Base-by-base conservation (phyloP, 2,888 invertebrate species). In the Campaea margaritaria region DNA sequence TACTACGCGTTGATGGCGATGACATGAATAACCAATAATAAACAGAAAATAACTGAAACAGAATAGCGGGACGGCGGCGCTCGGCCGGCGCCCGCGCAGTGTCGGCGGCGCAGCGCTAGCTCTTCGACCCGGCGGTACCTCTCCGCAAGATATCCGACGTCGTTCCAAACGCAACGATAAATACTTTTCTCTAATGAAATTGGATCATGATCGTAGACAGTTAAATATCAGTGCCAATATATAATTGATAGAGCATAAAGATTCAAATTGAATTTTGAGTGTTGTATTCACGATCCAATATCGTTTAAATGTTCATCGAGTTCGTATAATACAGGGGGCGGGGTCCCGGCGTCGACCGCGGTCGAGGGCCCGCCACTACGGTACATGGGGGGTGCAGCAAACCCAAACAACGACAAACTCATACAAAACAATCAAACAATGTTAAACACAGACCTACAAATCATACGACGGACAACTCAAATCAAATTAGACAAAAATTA, bases 341-440 rank as follows among this genome's bases (percentile, higher is more conserved):
- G 21, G 21, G 21, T 5, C 21, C 21, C 21, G 21, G 62, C 61
- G 55, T 46, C 64, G 60, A 54, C 49, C 60, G 44, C 54, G 60
- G 44, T 50, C 34, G 46, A n/a, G n/a, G 38, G 51, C 47, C 31
- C 55, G n/a, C 51, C 67, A 58, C 73, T 74, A 74, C 64, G 80
- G 74, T 52, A 52, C 39, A 58, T 79, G 83, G 74, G 75, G 76
- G 79, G 85, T 85, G 87, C 87, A 79, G 83, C 84, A 79, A 86
- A 83, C 82, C 84, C 83, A 83, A 82, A 80, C 76, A 82, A 75
- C 72, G 74, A 82, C 79, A 78, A 79, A 78, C 76, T 76, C 73
- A 75, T 68, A 75, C 72, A 68, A 73, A 74, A 79, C 69, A 71
- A 69, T 10, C 31, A 27, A 27, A 27, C 27, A 9, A 75, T 72